phyloP scores from a whole-genome alignment of 2,888 invertebrate species.

The Rhodophaea formosa region DNA sequence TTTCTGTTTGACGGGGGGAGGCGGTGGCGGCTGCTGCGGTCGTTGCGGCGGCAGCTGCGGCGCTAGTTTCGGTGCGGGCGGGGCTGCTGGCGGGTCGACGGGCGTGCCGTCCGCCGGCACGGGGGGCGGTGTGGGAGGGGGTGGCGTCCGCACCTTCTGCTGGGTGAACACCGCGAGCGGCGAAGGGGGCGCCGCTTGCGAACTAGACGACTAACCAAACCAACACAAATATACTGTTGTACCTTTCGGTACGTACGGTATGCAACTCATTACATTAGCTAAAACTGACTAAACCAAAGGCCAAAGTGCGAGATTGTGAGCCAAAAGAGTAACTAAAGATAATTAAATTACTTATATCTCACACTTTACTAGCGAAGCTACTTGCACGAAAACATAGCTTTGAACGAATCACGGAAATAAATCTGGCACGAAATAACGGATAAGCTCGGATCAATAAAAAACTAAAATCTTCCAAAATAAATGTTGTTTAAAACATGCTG shows the following conservation, averaged over 20 bases:
- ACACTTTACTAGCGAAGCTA: constrained; percentile 49
- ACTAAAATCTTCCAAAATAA: constrained; percentile 79
- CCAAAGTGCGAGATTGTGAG: constrained; percentile 41
- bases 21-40: constrained; percentile 51
- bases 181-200: constrained; percentile 60
- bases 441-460: constrained; percentile 42
- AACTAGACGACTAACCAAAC: constrained; percentile 76
- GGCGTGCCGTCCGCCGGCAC: constrained; percentile 42
- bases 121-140: constrained; percentile 37
- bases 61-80: constrained; percentile 32
- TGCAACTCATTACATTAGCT: constrained; percentile 45
- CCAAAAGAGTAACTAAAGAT: constrained; percentile 6
- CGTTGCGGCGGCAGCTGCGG: constrained; percentile 41
- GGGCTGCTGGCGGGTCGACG: constrained; percentile 39
- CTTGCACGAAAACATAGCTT: constrained; percentile 69
- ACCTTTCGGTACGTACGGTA: constrained; percentile 43
- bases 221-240: constrained; percentile 66
- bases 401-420: constrained; percentile 34
- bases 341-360: constrained; percentile 24
- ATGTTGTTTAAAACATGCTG: constrained; percentile 60
- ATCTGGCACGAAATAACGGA: constrained; percentile 37
- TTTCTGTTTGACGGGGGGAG: constrained; percentile 62
- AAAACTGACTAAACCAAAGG: constrained; percentile 38
- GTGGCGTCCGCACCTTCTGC: constrained; percentile 56
- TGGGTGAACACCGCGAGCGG: constrained; percentile 66